phyloP scores from a whole-genome alignment of 2,888 invertebrate genomes.

The Euclidia mi region DNA sequence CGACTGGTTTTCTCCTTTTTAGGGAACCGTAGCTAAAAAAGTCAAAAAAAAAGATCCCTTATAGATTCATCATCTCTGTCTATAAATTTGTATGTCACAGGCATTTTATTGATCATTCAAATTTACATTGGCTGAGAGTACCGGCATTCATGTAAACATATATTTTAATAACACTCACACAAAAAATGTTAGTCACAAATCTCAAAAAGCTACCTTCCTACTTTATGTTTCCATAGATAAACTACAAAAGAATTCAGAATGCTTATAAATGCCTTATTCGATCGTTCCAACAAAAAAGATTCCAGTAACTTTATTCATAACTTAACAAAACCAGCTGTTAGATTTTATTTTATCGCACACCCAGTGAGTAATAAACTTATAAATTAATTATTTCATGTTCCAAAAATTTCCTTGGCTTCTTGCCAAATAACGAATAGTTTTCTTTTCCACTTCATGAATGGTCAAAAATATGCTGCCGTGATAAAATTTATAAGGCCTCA shows the following conservation, averaged over 20 bases:
- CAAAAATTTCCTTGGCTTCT: conserved; percentile 12
- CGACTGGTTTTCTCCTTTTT: no score
- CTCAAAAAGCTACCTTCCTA: no score
- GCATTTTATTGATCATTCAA: no score
- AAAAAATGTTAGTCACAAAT: no score
- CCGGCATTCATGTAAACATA: no score
- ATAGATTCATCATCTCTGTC: no score
- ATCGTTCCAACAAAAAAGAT: neutral
- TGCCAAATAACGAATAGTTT: conserved; percentile 14
- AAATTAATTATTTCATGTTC: conserved; percentile 15
- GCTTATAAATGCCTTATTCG: neutral
- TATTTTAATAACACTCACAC: no score
- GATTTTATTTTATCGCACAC: conserved; percentile 3
- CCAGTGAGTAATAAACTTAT: conserved; percentile 4
- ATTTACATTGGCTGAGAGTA: no score
- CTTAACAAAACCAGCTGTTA: neutral
- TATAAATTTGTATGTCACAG: no score
- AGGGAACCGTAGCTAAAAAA: no score
- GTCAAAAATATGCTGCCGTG: conserved; percentile 1
- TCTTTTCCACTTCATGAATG: conserved; percentile 12
- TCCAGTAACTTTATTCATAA: neutral
- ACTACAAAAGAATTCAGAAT: neutral
- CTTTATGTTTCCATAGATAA: no score
- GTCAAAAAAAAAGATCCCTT: no score
- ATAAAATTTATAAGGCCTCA: neutral